Percentiles rank a stretch among this genome's conserved stretches.
Conservation (phyloP, 2,113 vertebrate species). For the Fulica atra region DNA sequence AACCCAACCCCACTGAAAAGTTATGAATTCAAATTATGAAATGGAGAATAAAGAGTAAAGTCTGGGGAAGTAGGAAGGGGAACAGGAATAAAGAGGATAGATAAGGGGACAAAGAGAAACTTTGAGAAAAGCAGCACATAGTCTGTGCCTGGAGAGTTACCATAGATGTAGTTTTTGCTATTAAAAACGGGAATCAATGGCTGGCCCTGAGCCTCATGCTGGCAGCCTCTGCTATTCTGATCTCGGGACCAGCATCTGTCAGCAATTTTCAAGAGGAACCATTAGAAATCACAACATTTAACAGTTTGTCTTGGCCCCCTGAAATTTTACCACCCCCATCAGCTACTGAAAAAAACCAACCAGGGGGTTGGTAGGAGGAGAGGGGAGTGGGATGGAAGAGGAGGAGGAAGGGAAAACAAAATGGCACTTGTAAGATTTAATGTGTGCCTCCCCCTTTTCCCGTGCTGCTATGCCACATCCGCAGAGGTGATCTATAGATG, state of each 20-base stretch:
- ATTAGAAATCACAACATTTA: conserved; percentile 69
- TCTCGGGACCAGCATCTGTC: conserved; percentile 75
- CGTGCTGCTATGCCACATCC: conserved; percentile 35
- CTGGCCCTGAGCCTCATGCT: conserved; percentile 47
- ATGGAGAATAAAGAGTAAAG: background rate
- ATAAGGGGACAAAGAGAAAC: background rate
- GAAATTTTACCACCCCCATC: conserved; percentile 56
- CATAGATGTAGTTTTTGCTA: conserved; percentile 43
- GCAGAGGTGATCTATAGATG: conserved; percentile 36
- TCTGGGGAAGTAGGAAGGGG: background rate
- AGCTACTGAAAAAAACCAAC: conserved; percentile 51
- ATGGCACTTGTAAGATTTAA: conserved; percentile 39
- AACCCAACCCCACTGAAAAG: background rate
- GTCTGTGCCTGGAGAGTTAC: background rate
- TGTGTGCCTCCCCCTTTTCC: background rate
- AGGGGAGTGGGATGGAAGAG: background rate
- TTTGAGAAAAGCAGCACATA: background rate
- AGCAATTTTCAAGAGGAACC: conserved; percentile 71
- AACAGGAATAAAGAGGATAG: background rate
- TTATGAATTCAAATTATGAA: background rate
- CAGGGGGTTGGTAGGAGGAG: background rate
- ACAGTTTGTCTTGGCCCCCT: conserved; percentile 77
- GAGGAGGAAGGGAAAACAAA: conserved; percentile 22
- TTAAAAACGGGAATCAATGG: conserved; percentile 56
- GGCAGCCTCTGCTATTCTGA: conserved; percentile 64